These are phyloP conservation scores for Abscondita cerata DNA, from an alignment of 2,888 invertebrate genomes.

Conservation along the genomic window DNA sequence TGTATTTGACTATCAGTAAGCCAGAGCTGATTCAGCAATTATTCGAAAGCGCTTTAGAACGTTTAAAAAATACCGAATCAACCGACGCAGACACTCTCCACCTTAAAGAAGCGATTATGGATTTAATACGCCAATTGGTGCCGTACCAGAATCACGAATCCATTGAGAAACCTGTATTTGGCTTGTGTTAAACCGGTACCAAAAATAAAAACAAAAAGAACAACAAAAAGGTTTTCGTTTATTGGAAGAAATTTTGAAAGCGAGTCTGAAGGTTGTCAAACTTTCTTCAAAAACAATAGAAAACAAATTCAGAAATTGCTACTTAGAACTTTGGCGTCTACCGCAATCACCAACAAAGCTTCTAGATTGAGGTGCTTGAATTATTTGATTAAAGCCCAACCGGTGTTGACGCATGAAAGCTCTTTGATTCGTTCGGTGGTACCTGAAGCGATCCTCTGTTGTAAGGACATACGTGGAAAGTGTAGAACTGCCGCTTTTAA, in stretches of 20 bases:
- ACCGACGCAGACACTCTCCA: conserved; percentile 60
- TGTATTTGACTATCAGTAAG: conserved; percentile 72
- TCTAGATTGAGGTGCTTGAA: conserved; percentile 58
- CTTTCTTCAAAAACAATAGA: conserved; percentile 69
- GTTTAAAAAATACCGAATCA: conserved; percentile 60
- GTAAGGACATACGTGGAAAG: conserved; percentile 82
- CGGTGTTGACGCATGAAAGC: conserved; percentile 68
- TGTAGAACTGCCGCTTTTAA: conserved; percentile 80
- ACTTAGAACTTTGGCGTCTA: conserved; percentile 67
- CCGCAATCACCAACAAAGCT: conserved; percentile 74
- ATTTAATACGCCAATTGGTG: conserved; percentile 75
- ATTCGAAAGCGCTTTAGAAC: conserved; percentile 68
- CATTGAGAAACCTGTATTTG: conserved; percentile 72
- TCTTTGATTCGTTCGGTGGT: conserved; percentile 75
- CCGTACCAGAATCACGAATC: conserved; percentile 70
- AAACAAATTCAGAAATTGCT: conserved; percentile 70
- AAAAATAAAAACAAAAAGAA: conserved; percentile 66
- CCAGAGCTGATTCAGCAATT: conserved; percentile 68
- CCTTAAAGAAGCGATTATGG: conserved; percentile 77
- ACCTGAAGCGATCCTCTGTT: conserved; percentile 85
- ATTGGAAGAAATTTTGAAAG: conserved; percentile 74
- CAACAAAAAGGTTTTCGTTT: conserved; percentile 83
- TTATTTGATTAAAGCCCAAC: conserved; percentile 70
- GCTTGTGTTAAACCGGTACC: conserved; percentile 66
- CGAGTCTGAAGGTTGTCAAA: conserved; percentile 66